A percentile compares a stretch with the other conserved stretches of the same genome.
phyloP scores from a whole-genome alignment of 2,888 invertebrate species.

The Meandrusa payeni region DNA sequence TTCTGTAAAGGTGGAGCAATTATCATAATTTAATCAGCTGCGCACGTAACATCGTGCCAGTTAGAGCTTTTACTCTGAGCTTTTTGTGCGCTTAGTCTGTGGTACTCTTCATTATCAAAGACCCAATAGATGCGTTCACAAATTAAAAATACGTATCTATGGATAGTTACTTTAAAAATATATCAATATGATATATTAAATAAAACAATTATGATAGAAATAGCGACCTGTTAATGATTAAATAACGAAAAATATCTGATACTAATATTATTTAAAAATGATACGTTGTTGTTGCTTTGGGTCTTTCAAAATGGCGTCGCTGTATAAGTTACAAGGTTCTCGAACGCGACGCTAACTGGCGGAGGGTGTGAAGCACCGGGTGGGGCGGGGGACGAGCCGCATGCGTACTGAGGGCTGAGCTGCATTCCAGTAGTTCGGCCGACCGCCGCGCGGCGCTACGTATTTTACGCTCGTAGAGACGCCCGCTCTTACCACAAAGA shows the following conservation, averaged over 20 bases:
- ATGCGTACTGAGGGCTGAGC: conserved; percentile 67
- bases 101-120: conserved; percentile 12
- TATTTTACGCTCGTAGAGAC: conserved; percentile 45
- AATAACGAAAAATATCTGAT: no score
- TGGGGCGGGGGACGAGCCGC: conserved; percentile 45
- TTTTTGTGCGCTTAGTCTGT: conserved; percentile 17
- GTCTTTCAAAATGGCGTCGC: conserved; percentile 35
- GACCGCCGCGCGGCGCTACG: conserved; percentile 65
- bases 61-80: conserved; percentile 19
- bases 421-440: conserved; percentile 75
- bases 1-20: conserved; percentile 21
- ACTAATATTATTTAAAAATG: no score
- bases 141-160: conserved; percentile 1
- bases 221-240: no score
- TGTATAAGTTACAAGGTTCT: conserved; percentile 48
- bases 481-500: conserved; percentile 73
- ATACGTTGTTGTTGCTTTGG: conserved; percentile 22
- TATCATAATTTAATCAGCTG: conserved; percentile 25
- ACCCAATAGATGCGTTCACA: conserved; percentile 24
- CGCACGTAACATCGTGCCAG: conserved; percentile 19
- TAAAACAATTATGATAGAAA: neutral
- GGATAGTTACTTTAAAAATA: neutral
- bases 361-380: conserved; percentile 36
- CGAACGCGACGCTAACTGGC: conserved; percentile 60
- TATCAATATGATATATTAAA: neutral